A percentile compares a stretch with the other conserved stretches of the same genome.
These are phyloP conservation scores for Drosophila stalkeri DNA, from an alignment of 2,888 invertebrate species.

Conservation along the genomic window DNA sequence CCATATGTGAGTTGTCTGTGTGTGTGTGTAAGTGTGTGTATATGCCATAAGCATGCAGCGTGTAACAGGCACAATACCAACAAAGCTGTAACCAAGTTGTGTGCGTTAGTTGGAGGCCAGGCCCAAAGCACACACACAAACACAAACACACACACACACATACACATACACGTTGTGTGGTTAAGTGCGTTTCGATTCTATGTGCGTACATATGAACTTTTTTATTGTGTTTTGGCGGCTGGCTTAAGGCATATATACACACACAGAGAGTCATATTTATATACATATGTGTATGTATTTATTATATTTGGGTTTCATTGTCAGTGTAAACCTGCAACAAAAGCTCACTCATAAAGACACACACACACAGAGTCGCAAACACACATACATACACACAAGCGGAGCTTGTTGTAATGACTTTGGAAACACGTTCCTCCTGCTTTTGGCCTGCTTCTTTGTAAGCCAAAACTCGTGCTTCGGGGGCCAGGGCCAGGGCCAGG, in stretches of 20 bases:
- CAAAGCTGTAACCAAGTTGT: constrained; percentile 67
- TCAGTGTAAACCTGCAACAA: constrained; percentile 55
- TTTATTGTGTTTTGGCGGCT: constrained; percentile 48
- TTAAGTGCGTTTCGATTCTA: constrained; percentile 63
- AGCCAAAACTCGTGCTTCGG: constrained; percentile 47
- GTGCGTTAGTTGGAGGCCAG: constrained; percentile 57
- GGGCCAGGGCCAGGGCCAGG: constrained; percentile 18
- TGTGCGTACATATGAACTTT: constrained; percentile 45
- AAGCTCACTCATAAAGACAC: constrained; percentile 56
- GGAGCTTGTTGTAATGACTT: constrained; percentile 65
- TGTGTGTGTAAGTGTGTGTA: constrained; percentile 19
- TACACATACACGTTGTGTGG: constrained; percentile 35
- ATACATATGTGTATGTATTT: constrained; percentile 1
- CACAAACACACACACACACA: constrained; percentile 35
- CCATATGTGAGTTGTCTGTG: constrained; percentile 48
- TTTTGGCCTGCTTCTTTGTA: constrained; percentile 72
- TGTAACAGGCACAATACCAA: constrained; percentile 57
- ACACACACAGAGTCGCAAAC: constrained; percentile 8
- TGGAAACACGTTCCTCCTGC: constrained; percentile 70
- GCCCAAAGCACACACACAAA: constrained; percentile 51
- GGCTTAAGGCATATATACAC: constrained; percentile 27
- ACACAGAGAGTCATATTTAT: constrained; percentile 10
- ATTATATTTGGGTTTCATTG: constrained; percentile 53
- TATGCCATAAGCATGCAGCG: constrained; percentile 57
- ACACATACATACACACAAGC: constrained; percentile 16